Conservation (phyloP, 2,888 invertebrate species). For the Protodeltote pygarga region DNA sequence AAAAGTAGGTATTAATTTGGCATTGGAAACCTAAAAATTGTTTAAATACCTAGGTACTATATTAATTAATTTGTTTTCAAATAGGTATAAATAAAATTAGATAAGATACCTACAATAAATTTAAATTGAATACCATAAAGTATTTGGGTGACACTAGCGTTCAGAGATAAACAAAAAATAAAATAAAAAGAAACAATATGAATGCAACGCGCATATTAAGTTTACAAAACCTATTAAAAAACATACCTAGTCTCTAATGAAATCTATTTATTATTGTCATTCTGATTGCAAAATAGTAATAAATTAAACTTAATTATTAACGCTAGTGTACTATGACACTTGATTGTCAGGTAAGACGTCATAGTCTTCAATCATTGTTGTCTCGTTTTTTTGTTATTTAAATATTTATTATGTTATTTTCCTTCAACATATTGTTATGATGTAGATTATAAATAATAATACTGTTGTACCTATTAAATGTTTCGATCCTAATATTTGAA, state of each 20-base stretch:
- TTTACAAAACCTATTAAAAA: constrained; percentile 28
- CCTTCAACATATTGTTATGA: no score
- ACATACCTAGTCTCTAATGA: constrained; percentile 22
- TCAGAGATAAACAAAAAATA: constrained; percentile 5
- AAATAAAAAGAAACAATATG: constrained; percentile 5
- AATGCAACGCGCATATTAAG: constrained; percentile 16
- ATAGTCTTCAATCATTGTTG: constrained; percentile 13
- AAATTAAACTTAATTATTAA: constrained; percentile 26
- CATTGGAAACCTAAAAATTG: no score
- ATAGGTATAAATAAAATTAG: no score
- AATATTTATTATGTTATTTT: constrained; percentile 13
- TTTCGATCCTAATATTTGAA: no score
- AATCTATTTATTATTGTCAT: constrained; percentile 31
- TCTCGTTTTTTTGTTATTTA: constrained; percentile 1
- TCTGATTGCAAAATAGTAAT: constrained; percentile 29
- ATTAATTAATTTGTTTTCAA: no score
- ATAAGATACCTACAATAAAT: no score
- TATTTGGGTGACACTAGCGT: no score
- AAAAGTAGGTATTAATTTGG: no score
- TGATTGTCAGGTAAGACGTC: constrained; percentile 29
- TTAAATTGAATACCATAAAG: no score
- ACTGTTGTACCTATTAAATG: no score
- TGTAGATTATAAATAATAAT: no score
- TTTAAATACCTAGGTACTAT: no score
- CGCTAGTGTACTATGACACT: constrained; percentile 35